Conservation (phyloP, 2,888 invertebrate species). For the Diarsia brunnea region DNA sequence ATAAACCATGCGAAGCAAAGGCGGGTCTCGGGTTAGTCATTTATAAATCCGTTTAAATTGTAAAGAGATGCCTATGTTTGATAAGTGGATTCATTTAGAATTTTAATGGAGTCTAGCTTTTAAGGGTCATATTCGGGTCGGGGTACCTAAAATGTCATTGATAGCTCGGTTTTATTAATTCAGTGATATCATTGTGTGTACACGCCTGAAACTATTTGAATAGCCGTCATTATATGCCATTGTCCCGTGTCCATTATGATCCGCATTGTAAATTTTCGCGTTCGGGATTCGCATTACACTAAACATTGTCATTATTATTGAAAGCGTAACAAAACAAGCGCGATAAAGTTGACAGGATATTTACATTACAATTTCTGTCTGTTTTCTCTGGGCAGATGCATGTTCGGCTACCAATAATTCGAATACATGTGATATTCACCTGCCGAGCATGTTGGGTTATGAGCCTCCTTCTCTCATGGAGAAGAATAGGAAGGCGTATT, state of each 20-base stretch:
- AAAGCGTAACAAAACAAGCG: conserved; percentile 2
- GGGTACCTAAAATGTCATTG: background rate
- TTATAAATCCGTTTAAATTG: conserved; percentile 34
- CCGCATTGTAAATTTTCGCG: conserved; percentile 26
- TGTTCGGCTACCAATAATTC: background rate
- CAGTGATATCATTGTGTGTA: conserved; percentile 14
- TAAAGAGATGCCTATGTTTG: conserved; percentile 20
- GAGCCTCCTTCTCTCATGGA: background rate
- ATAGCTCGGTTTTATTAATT: conserved; percentile 18
- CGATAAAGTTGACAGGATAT: background rate
- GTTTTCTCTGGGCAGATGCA: too few relatives aligned
- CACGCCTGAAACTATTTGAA: conserved; percentile 5
- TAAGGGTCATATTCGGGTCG: conserved; percentile 11
- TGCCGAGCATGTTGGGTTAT: background rate
- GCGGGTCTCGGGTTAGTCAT: background rate
- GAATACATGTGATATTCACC: background rate
- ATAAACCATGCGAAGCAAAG: background rate
- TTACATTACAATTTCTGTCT: background rate
- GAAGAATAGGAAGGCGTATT: background rate
- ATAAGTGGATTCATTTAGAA: conserved; percentile 44
- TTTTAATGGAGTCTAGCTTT: conserved; percentile 37
- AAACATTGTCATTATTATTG: conserved; percentile 5
- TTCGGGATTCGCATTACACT: background rate
- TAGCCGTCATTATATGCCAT: conserved; percentile 3
- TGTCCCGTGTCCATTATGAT: background rate